These are phyloP conservation scores for Mionectes olivaceus DNA, from an alignment of 2,797 vertebrate genomes.

Conservation along the genomic window DNA sequence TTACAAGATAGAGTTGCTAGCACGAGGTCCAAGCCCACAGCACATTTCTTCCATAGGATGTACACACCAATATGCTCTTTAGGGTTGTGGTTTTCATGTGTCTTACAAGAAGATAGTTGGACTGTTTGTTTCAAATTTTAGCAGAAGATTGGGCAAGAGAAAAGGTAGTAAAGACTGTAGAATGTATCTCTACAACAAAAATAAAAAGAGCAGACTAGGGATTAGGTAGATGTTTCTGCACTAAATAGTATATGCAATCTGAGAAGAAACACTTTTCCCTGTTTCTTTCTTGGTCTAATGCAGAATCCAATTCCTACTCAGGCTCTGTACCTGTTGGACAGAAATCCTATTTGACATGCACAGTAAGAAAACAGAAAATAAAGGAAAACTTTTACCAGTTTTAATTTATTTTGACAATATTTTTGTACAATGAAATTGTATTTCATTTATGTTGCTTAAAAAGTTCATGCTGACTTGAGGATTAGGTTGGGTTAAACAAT, in stretches of 20 bases:
- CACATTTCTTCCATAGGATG: background rate
- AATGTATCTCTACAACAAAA: background rate
- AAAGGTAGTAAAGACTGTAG: background rate
- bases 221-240: background rate
- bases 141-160: background rate
- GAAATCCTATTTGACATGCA: background rate
- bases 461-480: background rate
- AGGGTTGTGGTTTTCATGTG: background rate
- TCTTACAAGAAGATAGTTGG: background rate
- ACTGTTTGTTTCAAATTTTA: background rate
- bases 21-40: background rate
- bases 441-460: background rate
- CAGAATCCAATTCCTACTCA: background rate
- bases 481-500: background rate
- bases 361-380: background rate
- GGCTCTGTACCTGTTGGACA: background rate
- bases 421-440: background rate
- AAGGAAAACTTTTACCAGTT: background rate
- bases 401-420: background rate
- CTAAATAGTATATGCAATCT: background rate
- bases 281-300: accelerated
- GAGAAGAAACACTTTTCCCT: background rate
- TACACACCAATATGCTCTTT: background rate
- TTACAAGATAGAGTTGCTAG: background rate
- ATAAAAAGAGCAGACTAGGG: background rate